Evolutionary conservation across 1,140 invertebrate species (phyloP), one percentile per base, ranked within the genome.

Genomic region (Drosophila ogumai): DNA sequence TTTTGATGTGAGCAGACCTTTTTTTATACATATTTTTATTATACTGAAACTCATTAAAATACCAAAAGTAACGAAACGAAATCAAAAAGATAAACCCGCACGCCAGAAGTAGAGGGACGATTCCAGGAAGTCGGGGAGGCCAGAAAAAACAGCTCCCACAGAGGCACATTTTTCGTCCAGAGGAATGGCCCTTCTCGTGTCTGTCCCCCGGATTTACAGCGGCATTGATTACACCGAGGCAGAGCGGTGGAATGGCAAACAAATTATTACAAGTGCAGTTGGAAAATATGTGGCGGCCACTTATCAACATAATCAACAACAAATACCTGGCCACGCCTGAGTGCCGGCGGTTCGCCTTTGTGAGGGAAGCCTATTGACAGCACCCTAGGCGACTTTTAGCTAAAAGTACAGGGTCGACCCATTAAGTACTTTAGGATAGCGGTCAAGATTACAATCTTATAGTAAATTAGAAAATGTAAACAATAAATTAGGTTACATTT

Each of bases 251-350:
- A 90, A 82, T 88, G 81, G 84, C 84, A 90, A 90, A 88, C 84
- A 87, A 87, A 87, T 87, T 87, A 87, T 87, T 87, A 87, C 84
- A 87, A 87, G 84, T 87, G 84, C 84, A 87, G 80, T 84, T 82
- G 80, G 63, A 52, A 87, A 88, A 81, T 90, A 88, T 88, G 85
- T 85, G 85, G 85, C 66, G 63, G 85, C 63, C 78, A 90, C 81
- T 90, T 90, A 90, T 90, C 85, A 90, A 81, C 81, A 79, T 90
- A 90, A 90, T 90, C 85, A 90, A 90, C 85, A 88, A 73, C 81
- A 79, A 90, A 90, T 90, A 90, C 85, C 85, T 90, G 84, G 85
- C 90, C 81, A 90, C 85, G 85, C 78, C 77, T 81, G 85, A 90
- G 85, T 90, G 81, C 85, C 66, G 64, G 67, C 85, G 77, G 75